Conservation (phyloP, 2,797 vertebrate species). For the Anomalospiza imberbis region DNA sequence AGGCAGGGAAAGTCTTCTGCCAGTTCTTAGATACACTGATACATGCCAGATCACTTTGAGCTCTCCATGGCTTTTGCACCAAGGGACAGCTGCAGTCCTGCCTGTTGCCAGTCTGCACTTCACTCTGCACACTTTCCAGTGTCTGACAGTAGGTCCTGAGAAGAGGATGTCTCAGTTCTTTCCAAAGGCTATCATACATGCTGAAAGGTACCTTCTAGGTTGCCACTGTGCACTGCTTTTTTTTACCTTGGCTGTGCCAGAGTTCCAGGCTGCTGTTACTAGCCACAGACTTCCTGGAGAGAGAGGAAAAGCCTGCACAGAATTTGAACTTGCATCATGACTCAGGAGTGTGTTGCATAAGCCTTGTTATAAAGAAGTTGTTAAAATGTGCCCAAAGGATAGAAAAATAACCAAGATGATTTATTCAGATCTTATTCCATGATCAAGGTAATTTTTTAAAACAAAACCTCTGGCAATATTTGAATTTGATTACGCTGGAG, state of each 20-base stretch:
- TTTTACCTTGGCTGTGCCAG: not conserved
- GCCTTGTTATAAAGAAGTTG: not conserved
- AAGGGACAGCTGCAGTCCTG: not conserved
- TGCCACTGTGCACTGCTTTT: not conserved
- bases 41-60: not conserved
- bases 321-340: not conserved
- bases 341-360: not conserved
- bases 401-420: not conserved
- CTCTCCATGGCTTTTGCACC: not conserved
- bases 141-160: not conserved
- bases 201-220: not conserved
- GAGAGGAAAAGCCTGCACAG: not conserved
- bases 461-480: not conserved
- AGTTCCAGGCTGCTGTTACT: not conserved
- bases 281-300: not conserved
- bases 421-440: not conserved
- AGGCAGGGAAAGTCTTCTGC: not conserved
- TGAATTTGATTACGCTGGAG: not conserved
- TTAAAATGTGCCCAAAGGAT: not conserved
- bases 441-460: not conserved
- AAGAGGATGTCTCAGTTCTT: not conserved
- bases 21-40: not conserved
- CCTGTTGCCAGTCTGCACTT: not conserved
- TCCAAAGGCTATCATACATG: not conserved
- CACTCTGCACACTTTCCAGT: not conserved